Base-by-base conservation (phyloP, 2,797 vertebrate genomes). In the Poeciliopsis presidionis region DNA sequence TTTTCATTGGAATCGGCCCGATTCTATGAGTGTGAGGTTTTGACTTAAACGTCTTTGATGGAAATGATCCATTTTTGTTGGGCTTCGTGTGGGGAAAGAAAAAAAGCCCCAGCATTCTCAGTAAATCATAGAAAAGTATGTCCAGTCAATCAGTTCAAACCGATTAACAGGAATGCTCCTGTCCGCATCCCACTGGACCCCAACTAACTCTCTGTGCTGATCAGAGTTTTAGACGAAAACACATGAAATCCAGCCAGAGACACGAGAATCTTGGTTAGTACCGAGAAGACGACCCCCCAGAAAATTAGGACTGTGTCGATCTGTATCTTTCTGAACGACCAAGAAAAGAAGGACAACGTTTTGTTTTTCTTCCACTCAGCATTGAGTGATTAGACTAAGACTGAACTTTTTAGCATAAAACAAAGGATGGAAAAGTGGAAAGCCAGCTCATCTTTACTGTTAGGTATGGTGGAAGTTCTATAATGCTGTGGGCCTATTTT, bases 261-360 rank as follows among this genome's bases (percentile, higher is more conserved):
- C 72, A 76, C 67, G 88, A 87, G 71, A 77, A 83, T 63, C 51
- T 74, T 79, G 63, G 77, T 88, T 81, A 89, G 87, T 79, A 83
- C 11, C 30, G 71, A 81, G 49, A 81, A 41, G 20, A 41, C 12
- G 9, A 79, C 81, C 83, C 76, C 80, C 77, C 80, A n/a, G 51
- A 80, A 79, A 41, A 39, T 47, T 74, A 55, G 45, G 25, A 41
- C 7, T 7, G 22, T 2, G 5, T 75, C 20, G 18, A 4, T 51
- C 22, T 53, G 72, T 25, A 25, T 7, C 41, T 20, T 45, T 43
- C 25, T 70, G 13, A 45, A 70, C 5, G 9, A 30, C n/a, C 22
- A 16, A 65, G 33, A 36, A 69, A 25, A 45, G 39, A n/a, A 70
- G 25, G 41, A 70, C 13, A n/a, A 4, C 7, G 41, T 43, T n/a